phyloP scores from a whole-genome alignment of 1,140 invertebrate genomes.

The Drosophila ironensis region DNA sequence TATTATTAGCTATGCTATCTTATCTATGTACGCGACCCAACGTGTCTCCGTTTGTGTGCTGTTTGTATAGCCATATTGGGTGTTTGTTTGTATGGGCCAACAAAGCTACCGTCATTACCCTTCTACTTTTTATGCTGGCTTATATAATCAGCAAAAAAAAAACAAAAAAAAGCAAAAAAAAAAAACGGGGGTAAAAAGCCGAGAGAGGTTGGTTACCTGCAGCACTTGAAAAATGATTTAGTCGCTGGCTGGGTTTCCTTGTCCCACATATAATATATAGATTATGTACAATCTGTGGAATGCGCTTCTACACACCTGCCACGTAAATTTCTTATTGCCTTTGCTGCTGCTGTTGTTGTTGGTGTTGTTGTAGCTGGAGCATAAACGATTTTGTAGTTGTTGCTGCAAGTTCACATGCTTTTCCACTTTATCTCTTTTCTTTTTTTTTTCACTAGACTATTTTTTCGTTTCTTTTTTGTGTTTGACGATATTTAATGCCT shows the following conservation, averaged over 20 bases:
- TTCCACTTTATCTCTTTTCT: background rate
- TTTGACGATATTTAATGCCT: background rate
- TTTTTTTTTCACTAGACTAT: conserved; percentile 1
- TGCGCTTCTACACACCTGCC: conserved; percentile 70
- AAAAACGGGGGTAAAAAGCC: background rate
- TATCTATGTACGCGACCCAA: conserved; percentile 55
- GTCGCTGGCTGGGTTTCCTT: conserved; percentile 2
- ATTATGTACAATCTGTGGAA: conserved; percentile 61
- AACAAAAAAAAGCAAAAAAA: background rate
- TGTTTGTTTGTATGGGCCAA: conserved; percentile 29
- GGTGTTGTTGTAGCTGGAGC: conserved; percentile 30
- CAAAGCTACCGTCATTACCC: conserved; percentile 46
- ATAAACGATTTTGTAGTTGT: conserved; percentile 2
- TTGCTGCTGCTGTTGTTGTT: conserved; percentile 10
- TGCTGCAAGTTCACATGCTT: conserved; percentile 25
- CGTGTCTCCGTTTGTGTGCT: conserved; percentile 18
- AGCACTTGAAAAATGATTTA: conserved; percentile 23
- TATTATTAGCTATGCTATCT: conserved; percentile 80
- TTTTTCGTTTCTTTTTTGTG: conserved; percentile 1
- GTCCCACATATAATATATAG: conserved; percentile 37
- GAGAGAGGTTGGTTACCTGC: background rate
- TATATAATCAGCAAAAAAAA: conserved; percentile 49
- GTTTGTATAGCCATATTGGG: no score
- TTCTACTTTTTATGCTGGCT: conserved; percentile 56
- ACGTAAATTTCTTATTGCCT: conserved; percentile 59